Percentiles rank a stretch among this genome's conserved stretches.
These are phyloP conservation scores for Carettochelys insculpta DNA, from an alignment of 2,113 vertebrate genomes.

Conservation along the genomic window DNA sequence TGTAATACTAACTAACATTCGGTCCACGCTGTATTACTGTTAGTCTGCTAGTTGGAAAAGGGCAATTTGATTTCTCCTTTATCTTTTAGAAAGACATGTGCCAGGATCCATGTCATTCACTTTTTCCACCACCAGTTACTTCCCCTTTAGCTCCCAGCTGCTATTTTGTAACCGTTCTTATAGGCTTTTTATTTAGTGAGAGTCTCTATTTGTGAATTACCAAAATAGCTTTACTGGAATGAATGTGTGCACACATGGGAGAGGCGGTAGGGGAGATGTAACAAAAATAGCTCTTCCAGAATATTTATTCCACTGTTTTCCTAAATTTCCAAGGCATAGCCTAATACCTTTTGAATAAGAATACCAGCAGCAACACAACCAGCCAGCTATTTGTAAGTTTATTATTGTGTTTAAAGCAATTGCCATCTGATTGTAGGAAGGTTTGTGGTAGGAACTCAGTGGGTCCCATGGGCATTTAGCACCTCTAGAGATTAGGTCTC, in stretches of 20 bases:
- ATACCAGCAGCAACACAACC: not conserved
- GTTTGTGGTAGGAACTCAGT: not conserved
- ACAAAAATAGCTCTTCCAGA: not conserved
- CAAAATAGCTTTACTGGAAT: not conserved
- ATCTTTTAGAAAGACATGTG: not conserved
- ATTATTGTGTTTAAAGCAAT: slow-evolving; percentile 13
- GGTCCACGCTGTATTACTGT: not conserved
- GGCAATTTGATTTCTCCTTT: accelerated
- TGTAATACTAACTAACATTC: not conserved
- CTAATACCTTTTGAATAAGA: not conserved
- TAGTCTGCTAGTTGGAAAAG: not conserved
- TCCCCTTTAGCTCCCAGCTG: not conserved
- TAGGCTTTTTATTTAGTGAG: not conserved
- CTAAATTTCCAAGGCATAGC: not conserved
- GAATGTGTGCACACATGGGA: accelerated
- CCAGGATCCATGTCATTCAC: not conserved
- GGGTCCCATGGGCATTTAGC: not conserved
- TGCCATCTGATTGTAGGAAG: not conserved
- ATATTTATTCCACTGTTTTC: not conserved
- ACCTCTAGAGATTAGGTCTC: not conserved
- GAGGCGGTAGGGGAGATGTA: not conserved
- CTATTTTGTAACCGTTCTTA: not conserved
- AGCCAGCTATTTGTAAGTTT: not conserved
- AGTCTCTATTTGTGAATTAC: not conserved
- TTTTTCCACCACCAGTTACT: not conserved